Evolutionary conservation across 2,113 vertebrate genomes (phyloP).

Genomic region (Saguinus midas): DNA sequence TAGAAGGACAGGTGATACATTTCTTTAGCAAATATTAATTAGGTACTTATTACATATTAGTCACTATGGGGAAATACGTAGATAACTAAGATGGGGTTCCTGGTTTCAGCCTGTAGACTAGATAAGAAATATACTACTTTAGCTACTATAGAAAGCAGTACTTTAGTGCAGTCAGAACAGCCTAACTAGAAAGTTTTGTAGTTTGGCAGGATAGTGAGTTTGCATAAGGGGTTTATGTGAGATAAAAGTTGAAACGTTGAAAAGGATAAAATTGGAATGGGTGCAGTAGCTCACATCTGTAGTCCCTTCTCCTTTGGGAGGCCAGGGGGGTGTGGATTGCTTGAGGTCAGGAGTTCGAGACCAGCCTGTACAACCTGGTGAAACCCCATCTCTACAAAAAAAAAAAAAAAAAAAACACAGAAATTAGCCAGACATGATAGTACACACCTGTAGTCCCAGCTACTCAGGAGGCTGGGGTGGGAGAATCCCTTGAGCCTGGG

Average conservation of each 20-base stretch:
- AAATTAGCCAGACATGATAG: too few species aligned
- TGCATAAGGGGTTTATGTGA: background rate
- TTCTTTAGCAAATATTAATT: constrained; percentile 27
- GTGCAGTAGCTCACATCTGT: too few species aligned
- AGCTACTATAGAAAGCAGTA: background rate
- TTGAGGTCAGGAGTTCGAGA: too few species aligned
- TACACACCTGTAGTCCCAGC: too few species aligned
- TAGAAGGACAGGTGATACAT: background rate
- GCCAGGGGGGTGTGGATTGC: too few species aligned
- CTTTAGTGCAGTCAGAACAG: background rate
- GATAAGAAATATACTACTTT: constrained; percentile 2
- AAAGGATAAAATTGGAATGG: background rate
- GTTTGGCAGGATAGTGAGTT: background rate
- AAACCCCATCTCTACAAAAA: too few species aligned
- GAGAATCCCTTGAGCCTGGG: too few species aligned
- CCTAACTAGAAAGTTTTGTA: background rate
- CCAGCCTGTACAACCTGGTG: too few species aligned
- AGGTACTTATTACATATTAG: background rate
- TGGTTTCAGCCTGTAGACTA: background rate
- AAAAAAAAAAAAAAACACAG: too few species aligned
- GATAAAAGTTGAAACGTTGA: background rate
- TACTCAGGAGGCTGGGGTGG: too few species aligned
- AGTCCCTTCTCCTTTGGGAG: too few species aligned
- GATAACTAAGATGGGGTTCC: background rate
- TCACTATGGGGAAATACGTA: background rate